phyloP scores from a whole-genome alignment of 2,888 invertebrate genomes.

The Nycteola revayana region DNA sequence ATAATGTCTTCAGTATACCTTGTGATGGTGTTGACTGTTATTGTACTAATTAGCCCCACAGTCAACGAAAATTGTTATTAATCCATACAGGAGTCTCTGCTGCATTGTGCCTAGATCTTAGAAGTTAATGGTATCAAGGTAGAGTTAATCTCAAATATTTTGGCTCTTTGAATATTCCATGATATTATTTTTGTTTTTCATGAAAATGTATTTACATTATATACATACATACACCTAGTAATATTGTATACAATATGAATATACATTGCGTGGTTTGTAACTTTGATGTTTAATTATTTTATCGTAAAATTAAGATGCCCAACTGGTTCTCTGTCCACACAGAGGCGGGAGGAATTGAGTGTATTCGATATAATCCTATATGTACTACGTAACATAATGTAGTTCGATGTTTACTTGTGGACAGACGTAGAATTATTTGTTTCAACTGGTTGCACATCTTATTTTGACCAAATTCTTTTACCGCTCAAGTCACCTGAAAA shows the following conservation, averaged over 20 bases:
- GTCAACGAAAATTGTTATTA: conserved; percentile 81
- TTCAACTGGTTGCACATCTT: conserved; percentile 76
- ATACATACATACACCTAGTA: conserved; percentile 80
- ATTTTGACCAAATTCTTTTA: conserved; percentile 71
- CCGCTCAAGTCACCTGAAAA: conserved; percentile 69
- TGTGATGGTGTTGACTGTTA: conserved; percentile 66
- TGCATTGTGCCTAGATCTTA: conserved; percentile 83
- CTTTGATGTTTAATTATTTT: conserved; percentile 77
- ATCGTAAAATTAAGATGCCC: conserved; percentile 77
- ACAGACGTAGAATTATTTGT: conserved; percentile 51
- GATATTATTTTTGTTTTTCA: conserved; percentile 81
- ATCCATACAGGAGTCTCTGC: conserved; percentile 82
- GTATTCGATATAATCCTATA: conserved; percentile 44
- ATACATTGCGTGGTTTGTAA: conserved; percentile 82
- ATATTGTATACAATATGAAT: conserved; percentile 78
- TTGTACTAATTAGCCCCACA: conserved; percentile 70
- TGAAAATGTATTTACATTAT: conserved; percentile 82
- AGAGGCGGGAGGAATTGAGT: conserved; percentile 58
- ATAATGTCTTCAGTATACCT: conserved; percentile 58
- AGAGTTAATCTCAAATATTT: conserved; percentile 82
- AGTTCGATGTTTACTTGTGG: conserved; percentile 47
- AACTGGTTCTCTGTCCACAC: conserved; percentile 69
- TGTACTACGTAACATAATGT: conserved; percentile 40
- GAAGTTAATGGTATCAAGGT: conserved; percentile 81
- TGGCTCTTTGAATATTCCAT: conserved; percentile 82